Base-by-base conservation (phyloP, 2,113 vertebrate species). In the Sapayoa aenigma region DNA sequence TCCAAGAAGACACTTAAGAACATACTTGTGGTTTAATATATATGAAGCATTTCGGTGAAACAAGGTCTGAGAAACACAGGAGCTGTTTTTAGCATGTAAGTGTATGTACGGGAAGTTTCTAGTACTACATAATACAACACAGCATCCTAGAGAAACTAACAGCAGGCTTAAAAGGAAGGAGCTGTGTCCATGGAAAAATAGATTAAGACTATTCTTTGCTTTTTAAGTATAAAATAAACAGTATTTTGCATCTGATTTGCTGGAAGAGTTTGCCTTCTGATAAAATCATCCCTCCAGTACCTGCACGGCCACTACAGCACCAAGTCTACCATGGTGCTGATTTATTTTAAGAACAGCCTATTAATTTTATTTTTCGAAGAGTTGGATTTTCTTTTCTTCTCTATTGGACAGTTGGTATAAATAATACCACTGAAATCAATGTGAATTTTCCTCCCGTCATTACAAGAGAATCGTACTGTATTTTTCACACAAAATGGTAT, bases 101-200 rank as follows among this genome's bases (percentile, higher is more conserved):
- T 5, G 0, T 39, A 33, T 0, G 1, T 55, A 63, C 0, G 4
- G 35, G 39, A 85, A 49, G 14, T 59, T 88, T 71, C 67, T 63
- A 74, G 46, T 37, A 23, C 52, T 44, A 27, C 9, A n/a, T 2
- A 9, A 14, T 60, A 25, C 6, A 55, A 24, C 30, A 39, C 0
- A 5, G 37, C 35, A 50, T 55, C 59, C 71, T 30, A 35, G 49
- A 87, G 27, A 73, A 69, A 83, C 27, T 69, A 87, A 16, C 8
- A 50, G 25, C 14, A 55, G 50, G 33, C 52, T 85, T 58, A 42
- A 66, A 76, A 46, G 30, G 41, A 90, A 76, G 46, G 23, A 81
- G 62, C 42, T 39, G 7, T 46, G 37, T 27, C 66, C 30, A 20
- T 24, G 41, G 47, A 73, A 53, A 71, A 76, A 79, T 6, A 79